These are phyloP conservation scores for Rhinopomastus cyanomelas DNA, from an alignment of 2,113 vertebrate species.

Conservation along the genomic window DNA sequence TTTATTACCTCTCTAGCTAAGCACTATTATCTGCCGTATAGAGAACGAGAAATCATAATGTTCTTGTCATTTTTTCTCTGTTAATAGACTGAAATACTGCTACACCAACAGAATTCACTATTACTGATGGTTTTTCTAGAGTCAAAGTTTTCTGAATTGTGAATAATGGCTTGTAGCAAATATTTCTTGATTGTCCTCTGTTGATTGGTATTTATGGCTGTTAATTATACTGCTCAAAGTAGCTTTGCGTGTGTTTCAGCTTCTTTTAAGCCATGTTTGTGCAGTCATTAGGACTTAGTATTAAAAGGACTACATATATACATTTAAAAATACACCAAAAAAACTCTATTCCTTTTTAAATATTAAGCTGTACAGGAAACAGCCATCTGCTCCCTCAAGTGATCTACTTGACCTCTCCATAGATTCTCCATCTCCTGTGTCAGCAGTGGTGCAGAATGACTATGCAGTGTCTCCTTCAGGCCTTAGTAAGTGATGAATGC, in stretches of 20 bases:
- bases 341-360: neutral
- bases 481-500: constrained; percentile 59
- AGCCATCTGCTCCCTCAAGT: constrained; percentile 77
- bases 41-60: neutral
- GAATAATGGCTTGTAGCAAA: constrained; percentile 4
- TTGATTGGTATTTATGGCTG: constrained; percentile 4
- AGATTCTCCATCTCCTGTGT: neutral
- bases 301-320: neutral
- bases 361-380: constrained; percentile 61
- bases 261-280: neutral
- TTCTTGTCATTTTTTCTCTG: neutral
- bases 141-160: neutral
- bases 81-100: neutral
- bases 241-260: neutral
- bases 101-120: neutral
- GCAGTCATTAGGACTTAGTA: neutral
- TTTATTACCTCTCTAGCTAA: neutral
- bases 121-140: neutral
- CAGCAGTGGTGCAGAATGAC: neutral
- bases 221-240: constrained; percentile 11
- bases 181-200: neutral
- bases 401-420: constrained; percentile 72
- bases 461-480: constrained; percentile 50
- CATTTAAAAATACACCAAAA: neutral
- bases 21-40: neutral